Conservation (phyloP, 1,140 invertebrate species). For the Magallana gigas region DNA sequence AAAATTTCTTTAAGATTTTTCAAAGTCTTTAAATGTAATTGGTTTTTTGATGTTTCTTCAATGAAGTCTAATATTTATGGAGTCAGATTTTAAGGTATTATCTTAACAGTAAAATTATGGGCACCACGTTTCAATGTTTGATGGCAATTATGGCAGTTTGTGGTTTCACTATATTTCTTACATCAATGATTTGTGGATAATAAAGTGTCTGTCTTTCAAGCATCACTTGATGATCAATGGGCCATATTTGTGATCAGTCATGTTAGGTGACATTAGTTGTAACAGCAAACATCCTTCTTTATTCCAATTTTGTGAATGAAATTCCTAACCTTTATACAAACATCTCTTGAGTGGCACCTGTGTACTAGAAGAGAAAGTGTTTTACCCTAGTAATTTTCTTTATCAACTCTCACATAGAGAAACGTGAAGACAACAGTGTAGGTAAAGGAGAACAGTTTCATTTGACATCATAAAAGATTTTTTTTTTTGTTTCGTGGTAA, state of each 20-base stretch:
- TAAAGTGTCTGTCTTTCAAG: conserved; percentile 28
- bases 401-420: not conserved
- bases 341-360: conserved; percentile 8
- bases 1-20: too few relatives aligned
- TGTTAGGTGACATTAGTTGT: not conserved
- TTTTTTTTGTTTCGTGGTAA: too few relatives aligned
- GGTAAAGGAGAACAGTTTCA: not conserved
- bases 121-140: not conserved
- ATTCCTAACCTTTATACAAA: not conserved
- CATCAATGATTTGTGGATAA: not conserved
- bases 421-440: not conserved
- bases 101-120: not conserved
- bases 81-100: conserved; percentile 4
- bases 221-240: conserved; percentile 21
- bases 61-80: not conserved
- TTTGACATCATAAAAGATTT: too few relatives aligned
- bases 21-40: too few relatives aligned
- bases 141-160: conserved; percentile 26
- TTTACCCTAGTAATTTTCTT: not conserved
- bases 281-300: conserved; percentile 13
- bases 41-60: not conserved
- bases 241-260: conserved; percentile 25
- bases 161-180: not conserved
- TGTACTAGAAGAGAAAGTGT: not conserved
- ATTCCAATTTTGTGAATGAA: conserved; percentile 16